These are phyloP conservation scores for Stramonita haemastoma DNA, from an alignment of 2,888 invertebrate species.

Conservation along the genomic window DNA sequence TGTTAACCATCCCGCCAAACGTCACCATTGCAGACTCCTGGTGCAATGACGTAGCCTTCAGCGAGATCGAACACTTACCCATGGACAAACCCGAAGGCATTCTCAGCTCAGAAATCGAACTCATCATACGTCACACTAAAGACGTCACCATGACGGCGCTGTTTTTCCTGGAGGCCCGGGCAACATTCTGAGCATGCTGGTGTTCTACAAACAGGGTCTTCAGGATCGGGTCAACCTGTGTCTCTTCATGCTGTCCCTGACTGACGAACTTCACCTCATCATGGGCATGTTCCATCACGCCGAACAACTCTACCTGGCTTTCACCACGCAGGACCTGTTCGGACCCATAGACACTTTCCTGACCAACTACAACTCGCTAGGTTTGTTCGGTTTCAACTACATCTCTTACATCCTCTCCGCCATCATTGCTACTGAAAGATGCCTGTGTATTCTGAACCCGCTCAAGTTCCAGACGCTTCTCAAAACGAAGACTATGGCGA, in stretches of 20 bases:
- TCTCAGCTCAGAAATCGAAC: too few species aligned
- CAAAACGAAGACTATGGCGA: neutral
- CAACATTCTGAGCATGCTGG: neutral
- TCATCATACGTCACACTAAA: too few species aligned
- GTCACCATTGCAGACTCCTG: neutral
- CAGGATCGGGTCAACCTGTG: neutral
- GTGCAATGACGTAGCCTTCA: neutral
- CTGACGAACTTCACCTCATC: neutral
- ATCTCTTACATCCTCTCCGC: neutral
- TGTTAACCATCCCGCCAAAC: neutral
- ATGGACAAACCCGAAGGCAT: neutral
- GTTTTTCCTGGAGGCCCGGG: neutral
- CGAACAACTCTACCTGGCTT: neutral
- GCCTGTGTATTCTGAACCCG: neutral
- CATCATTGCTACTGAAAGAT: neutral
- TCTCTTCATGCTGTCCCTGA: neutral
- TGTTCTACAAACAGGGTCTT: conserved; percentile 6
- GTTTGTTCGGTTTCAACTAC: neutral
- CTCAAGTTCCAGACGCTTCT: conserved; percentile 19
- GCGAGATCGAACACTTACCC: neutral
- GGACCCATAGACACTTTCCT: neutral
- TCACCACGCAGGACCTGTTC: neutral
- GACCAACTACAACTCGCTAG: neutral
- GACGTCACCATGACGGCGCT: too few species aligned
- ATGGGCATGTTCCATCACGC: neutral